Percentiles rank a stretch among this genome's conserved stretches.
Evolutionary conservation across 2,888 invertebrate genomes (phyloP).

Genomic region (Calameuta idolon): DNA sequence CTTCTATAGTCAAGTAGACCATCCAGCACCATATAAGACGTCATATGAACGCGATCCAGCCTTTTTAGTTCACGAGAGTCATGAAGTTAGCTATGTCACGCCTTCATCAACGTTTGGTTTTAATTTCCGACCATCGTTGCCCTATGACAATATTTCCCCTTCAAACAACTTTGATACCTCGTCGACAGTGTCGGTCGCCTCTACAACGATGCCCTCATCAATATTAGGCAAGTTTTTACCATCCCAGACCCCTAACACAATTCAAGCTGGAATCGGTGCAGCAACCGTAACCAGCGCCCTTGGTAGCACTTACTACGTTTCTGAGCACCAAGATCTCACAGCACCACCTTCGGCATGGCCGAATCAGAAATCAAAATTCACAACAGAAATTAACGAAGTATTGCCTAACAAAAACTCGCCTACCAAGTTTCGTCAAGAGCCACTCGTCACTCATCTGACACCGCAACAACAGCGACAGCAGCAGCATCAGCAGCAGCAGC

Average conservation of each 20-base stretch:
- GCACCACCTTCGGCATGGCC: conserved; percentile 43
- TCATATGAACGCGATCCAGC: conserved; percentile 55
- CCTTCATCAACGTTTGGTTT: conserved; percentile 44
- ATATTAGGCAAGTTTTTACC: conserved; percentile 10
- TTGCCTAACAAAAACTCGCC: conserved; percentile 55
- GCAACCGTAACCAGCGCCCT: conserved; percentile 4
- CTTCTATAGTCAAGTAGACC: conserved; percentile 55
- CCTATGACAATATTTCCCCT: conserved; percentile 47
- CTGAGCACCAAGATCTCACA: conserved; percentile 47
- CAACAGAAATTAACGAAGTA: conserved; percentile 58
- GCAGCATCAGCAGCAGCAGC: background rate
- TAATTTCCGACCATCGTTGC: conserved; percentile 55
- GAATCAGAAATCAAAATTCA: conserved; percentile 42
- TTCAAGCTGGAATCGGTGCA: conserved; percentile 14
- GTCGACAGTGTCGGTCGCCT: no score
- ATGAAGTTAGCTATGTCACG: conserved; percentile 58
- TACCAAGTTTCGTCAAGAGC: conserved; percentile 50
- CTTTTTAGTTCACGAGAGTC: conserved; percentile 60
- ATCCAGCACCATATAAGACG: conserved; percentile 51
- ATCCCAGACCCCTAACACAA: conserved; percentile 28
- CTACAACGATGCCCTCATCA: no score
- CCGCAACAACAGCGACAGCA: background rate
- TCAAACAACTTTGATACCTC: conserved; percentile 16
- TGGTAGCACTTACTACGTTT: conserved; percentile 48
- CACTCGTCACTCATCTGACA: conserved; percentile 16